Percentiles rank a stretch among this genome's conserved stretches.
phyloP scores from a whole-genome alignment of 2,797 vertebrate genomes.

The Silurus lanzhouensis region DNA sequence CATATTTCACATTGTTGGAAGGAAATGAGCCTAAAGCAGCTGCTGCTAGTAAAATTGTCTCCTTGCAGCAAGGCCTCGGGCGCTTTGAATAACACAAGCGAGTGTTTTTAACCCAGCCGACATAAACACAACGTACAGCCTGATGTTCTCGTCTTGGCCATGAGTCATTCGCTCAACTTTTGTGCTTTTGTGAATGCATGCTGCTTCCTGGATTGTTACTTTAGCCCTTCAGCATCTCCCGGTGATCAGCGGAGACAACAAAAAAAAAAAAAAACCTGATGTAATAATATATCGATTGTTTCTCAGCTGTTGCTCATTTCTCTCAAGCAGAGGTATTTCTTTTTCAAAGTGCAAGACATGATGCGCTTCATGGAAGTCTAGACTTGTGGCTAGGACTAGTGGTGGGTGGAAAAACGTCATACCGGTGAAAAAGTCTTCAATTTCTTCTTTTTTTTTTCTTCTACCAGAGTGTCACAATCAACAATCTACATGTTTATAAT shows the following conservation, averaged over 20 bases:
- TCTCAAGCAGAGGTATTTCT: background rate
- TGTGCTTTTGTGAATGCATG: background rate
- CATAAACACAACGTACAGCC: constrained; percentile 14
- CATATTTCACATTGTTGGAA: background rate
- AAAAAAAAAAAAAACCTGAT: background rate
- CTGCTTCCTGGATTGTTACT: background rate
- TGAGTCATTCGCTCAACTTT: background rate
- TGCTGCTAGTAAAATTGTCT: constrained; percentile 2
- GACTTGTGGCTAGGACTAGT: background rate
- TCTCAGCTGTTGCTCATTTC: background rate
- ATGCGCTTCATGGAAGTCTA: background rate
- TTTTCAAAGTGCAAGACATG: background rate
- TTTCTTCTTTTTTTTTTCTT: background rate
- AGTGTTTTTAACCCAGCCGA: constrained; percentile 1
- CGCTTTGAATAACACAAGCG: background rate
- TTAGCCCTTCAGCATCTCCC: background rate
- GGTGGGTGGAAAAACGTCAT: background rate
- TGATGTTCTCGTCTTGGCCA: constrained; percentile 1
- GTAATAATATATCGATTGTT: constrained; percentile 15
- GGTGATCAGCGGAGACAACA: background rate
- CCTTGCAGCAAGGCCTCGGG: background rate
- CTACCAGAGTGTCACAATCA: background rate
- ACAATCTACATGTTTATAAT: background rate
- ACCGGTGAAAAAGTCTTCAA: background rate
- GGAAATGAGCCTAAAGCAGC: constrained; percentile 22